Conservation (phyloP, 2,797 vertebrate genomes). For the Arctocebus calabarensis region DNA sequence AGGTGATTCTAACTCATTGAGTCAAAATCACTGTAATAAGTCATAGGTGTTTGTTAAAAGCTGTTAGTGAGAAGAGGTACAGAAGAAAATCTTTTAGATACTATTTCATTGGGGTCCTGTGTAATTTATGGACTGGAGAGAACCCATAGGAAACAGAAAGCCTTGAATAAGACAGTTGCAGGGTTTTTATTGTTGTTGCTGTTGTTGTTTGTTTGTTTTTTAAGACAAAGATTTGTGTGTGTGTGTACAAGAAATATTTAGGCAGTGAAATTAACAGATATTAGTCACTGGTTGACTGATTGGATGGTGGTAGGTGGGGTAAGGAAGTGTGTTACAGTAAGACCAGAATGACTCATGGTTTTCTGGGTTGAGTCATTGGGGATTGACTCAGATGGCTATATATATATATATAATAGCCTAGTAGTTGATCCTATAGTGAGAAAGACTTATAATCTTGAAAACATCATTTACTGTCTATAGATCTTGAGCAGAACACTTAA, state of each 20-base stretch:
- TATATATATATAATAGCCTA: neutral
- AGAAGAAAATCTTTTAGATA: conserved; percentile 55
- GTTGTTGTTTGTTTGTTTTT: neutral
- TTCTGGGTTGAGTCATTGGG: conserved; percentile 41
- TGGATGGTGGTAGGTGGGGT: neutral
- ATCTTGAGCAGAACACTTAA: conserved; percentile 19
- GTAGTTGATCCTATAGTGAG: conserved; percentile 8
- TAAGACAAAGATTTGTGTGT: neutral
- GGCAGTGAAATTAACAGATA: conserved; percentile 19
- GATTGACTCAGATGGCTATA: no score
- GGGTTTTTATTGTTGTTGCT: no score
- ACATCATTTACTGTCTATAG: neutral
- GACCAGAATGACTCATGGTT: conserved; percentile 4
- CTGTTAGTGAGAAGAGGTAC: neutral
- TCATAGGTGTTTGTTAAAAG: neutral
- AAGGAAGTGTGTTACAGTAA: conserved; percentile 40
- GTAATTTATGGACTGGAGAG: conserved; percentile 23
- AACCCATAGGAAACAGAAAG: conserved; percentile 3
- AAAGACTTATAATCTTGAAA: conserved; percentile 13
- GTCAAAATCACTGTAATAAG: neutral
- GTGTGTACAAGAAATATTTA: neutral
- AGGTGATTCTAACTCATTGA: neutral
- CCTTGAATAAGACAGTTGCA: neutral
- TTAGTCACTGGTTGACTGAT: conserved; percentile 45
- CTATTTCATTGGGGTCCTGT: neutral